Evolutionary conservation across 2,888 invertebrate genomes (phyloP).

Genomic region (Acronicta leporina): DNA sequence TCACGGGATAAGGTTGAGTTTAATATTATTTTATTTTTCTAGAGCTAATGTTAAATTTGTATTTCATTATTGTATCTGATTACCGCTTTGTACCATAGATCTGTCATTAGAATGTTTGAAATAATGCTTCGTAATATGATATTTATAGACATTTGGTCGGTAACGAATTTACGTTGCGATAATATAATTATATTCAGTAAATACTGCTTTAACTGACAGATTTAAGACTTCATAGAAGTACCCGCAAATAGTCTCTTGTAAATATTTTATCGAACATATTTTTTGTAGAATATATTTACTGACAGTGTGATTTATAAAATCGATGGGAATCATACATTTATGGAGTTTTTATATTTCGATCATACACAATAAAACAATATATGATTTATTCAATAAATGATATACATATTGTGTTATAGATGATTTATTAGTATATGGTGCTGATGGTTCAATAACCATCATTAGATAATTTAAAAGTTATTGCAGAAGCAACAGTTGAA

Average conservation of each 20-base stretch:
- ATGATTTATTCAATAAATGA: too few species aligned
- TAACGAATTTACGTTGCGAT: constrained; percentile 31
- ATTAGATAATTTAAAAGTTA: too few species aligned
- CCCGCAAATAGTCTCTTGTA: constrained; percentile 7
- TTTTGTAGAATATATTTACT: constrained; percentile 11
- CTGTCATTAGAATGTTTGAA: constrained; percentile 39
- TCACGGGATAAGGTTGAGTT: constrained; percentile 22
- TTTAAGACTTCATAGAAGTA: constrained; percentile 37
- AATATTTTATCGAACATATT: constrained; percentile 10
- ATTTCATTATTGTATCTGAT: constrained; percentile 44
- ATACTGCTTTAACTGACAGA: constrained; percentile 35
- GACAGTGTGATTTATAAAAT: neutral
- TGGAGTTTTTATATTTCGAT: neutral
- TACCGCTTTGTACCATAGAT: constrained; percentile 43
- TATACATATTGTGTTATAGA: too few species aligned
- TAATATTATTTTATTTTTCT: constrained; percentile 9
- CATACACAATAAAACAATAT: too few species aligned
- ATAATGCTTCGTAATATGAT: constrained; percentile 33
- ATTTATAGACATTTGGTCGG: constrained; percentile 28
- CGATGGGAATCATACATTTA: neutral
- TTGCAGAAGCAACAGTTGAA: too few species aligned
- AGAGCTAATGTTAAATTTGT: constrained; percentile 21
- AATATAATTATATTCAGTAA: constrained; percentile 23
- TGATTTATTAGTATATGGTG: too few species aligned
- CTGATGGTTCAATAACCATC: too few species aligned